These are phyloP conservation scores for Nasonovia ribisnigri DNA, from an alignment of 2,888 invertebrate species.

Conservation along the genomic window DNA sequence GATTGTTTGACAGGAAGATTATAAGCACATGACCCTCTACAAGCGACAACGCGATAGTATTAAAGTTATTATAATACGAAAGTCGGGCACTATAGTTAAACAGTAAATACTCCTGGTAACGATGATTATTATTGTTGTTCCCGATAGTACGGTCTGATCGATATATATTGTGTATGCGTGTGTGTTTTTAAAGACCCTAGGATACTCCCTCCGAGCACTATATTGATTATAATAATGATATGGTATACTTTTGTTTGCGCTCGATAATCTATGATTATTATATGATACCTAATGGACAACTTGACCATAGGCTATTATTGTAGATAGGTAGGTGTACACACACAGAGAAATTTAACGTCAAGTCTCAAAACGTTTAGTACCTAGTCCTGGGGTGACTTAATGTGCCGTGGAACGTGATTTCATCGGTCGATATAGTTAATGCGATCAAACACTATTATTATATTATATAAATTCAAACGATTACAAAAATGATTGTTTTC, in stretches of 20 bases:
- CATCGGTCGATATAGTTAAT: neutral
- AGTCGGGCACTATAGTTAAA: neutral
- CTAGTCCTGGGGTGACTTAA: neutral
- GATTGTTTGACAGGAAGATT: neutral
- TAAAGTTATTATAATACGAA: neutral
- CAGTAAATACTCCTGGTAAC: neutral
- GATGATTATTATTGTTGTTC: neutral
- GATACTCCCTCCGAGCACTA: neutral
- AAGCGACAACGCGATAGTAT: neutral
- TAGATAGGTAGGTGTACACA: neutral
- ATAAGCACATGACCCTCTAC: neutral
- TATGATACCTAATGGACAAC: neutral
- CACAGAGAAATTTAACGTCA: neutral
- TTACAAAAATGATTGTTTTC: neutral
- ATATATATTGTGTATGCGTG: neutral
- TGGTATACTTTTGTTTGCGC: neutral
- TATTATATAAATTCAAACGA: neutral
- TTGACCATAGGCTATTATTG: neutral
- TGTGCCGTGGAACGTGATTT: neutral
- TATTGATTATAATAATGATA: slow-evolving; percentile 13
- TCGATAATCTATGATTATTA: neutral
- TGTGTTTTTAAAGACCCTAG: neutral
- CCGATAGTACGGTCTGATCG: neutral
- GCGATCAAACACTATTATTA: neutral
- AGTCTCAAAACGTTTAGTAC: neutral